Evolutionary conservation across 2,797 vertebrate genomes (phyloP), one percentile per base, ranked within the genome.

Genomic region (Arremon brunneinucha): DNA sequence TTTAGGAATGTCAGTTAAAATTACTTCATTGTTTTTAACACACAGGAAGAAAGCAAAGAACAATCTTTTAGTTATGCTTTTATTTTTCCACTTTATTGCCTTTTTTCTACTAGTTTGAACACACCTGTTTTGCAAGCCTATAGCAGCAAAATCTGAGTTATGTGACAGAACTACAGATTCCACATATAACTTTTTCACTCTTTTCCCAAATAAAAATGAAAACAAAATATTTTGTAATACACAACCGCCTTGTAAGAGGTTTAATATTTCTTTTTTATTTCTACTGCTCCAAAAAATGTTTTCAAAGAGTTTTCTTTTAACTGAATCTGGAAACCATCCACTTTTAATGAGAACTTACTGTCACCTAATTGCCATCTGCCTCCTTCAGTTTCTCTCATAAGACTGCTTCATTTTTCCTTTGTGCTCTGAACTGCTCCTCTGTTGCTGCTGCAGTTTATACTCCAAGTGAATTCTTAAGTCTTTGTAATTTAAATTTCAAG

Each of bases 331-430:
- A 95, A 95, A 78, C 46, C n/a, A 83, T 78, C 32, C 57, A 49
- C 83, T 90, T 87, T 83, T 92, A 95, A 95, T 77, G 55, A 92
- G 87, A 75, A 93, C 57, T 91, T 90, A 67, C 70, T 35, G 77
- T 84, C 75, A 90, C 27, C 63, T 93, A 91, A 93, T 90, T 95
- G 87, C 68, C 92, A 72, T 93, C 69, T 94, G 76, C 68, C 76
- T 93, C 50, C 75, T 91, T 91, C 46, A 32, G 71, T 78, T 95
- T 86, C 76, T 87, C 39, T 89, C 20, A 2, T 72, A 87, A 65
- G 65, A 53, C 43, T 62, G 57, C 53, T 87, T 92, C 9, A 16
- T 63, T 94, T 96, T 78, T 65, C 39, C 65, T 93, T 91, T 85
- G 55, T 86, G 35, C 50, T 59, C 87, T 83, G 56, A 95, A 79